phyloP scores from a whole-genome alignment of 2,113 vertebrate species.

The Callaeas wilsoni region DNA sequence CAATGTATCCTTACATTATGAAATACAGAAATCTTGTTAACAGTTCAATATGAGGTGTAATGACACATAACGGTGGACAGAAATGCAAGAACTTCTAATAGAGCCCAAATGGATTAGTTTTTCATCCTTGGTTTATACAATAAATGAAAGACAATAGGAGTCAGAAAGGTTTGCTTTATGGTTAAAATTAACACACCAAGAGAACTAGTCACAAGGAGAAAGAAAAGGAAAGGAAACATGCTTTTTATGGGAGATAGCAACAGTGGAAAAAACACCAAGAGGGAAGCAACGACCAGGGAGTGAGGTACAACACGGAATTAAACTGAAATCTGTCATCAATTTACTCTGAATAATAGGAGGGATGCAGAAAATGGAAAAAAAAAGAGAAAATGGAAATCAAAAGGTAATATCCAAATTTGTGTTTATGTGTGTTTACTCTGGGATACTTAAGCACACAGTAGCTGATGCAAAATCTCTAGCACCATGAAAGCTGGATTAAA shows the following conservation, averaged over 20 bases:
- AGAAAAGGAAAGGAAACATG: background rate
- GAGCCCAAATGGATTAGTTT: background rate
- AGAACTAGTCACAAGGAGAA: background rate
- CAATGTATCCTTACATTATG: background rate
- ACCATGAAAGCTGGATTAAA: background rate
- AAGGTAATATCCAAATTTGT: background rate
- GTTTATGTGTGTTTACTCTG: background rate
- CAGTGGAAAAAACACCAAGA: background rate
- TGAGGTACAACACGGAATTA: background rate
- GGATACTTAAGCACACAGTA: background rate
- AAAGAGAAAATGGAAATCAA: background rate
- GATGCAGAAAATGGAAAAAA: background rate
- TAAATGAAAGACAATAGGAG: background rate
- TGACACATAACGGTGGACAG: background rate
- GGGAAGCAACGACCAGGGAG: background rate
- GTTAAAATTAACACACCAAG: background rate
- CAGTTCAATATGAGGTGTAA: background rate
- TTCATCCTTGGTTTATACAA: background rate
- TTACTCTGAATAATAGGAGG: background rate
- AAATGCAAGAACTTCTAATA: background rate
- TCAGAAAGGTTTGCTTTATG: background rate
- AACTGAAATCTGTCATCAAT: background rate
- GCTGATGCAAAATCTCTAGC: background rate
- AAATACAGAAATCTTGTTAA: background rate
- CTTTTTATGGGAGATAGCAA: background rate